phyloP scores from a whole-genome alignment of 2,113 vertebrate species.

The Crotalus tigris region DNA sequence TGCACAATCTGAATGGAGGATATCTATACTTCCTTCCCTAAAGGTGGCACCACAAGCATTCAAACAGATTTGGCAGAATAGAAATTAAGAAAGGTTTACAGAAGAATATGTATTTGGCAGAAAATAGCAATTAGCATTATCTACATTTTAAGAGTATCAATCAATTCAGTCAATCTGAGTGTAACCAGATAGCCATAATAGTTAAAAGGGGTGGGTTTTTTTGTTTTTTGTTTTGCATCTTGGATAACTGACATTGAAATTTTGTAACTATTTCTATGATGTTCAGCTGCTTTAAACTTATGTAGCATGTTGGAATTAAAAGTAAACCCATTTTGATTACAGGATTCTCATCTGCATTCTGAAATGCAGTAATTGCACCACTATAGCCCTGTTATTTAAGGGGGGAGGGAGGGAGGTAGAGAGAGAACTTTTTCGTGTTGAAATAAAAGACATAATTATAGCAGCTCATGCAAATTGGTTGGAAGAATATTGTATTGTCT shows the following conservation, averaged over 20 bases:
- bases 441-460: neutral
- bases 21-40: neutral
- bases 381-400: neutral
- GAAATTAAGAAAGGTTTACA: neutral
- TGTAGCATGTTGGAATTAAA: neutral
- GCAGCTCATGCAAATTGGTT: neutral
- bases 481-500: neutral
- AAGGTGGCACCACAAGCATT: conserved; percentile 31
- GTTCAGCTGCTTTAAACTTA: neutral
- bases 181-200: neutral
- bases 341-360: neutral
- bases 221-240: too few relatives aligned
- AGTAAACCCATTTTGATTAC: neutral
- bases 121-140: fast-evolving
- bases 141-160: neutral
- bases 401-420: neutral
- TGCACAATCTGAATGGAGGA: neutral
- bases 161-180: conserved; percentile 9
- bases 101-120: conserved; percentile 2
- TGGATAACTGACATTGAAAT: neutral
- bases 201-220: neutral
- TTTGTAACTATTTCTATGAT: neutral
- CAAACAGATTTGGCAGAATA: neutral
- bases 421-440: neutral
- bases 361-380: neutral